phyloP scores from a whole-genome alignment of 2,888 invertebrate species.

The Polyploca ridens region DNA sequence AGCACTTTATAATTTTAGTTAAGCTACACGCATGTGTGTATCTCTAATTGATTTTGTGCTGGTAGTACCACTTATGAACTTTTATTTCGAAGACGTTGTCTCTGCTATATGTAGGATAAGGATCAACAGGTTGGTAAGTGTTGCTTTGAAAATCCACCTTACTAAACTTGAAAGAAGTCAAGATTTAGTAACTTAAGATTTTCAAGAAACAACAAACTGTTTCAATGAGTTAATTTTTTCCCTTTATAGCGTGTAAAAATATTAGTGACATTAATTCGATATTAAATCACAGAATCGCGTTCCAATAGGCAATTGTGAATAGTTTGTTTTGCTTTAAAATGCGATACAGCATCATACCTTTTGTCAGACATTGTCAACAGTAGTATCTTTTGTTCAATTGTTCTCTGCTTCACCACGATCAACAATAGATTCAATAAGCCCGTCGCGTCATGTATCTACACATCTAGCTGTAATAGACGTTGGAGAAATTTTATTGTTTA shows the following conservation, averaged over 20 bases:
- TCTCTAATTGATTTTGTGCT: conserved; percentile 6
- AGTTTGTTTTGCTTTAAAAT: conserved; percentile 7
- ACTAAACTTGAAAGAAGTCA: no score
- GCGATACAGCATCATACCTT: conserved; percentile 9
- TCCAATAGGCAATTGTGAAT: conserved; percentile 2
- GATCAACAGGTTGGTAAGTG: neutral
- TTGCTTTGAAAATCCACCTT: neutral
- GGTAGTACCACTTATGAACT: neutral
- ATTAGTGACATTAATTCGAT: neutral
- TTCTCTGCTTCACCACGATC: conserved; percentile 27
- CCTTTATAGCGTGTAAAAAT: neutral
- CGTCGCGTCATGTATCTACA: neutral
- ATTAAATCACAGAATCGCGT: neutral
- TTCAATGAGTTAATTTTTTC: neutral
- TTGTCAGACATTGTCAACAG: conserved; percentile 35
- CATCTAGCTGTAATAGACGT: neutral
- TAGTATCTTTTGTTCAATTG: conserved; percentile 43
- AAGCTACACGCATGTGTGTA: neutral
- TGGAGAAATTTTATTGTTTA: neutral
- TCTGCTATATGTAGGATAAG: no score
- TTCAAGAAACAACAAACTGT: neutral
- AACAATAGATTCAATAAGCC: conserved; percentile 28
- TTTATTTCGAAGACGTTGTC: neutral
- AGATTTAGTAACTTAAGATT: no score
- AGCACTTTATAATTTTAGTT: conserved; percentile 1